A percentile compares a stretch with the other conserved stretches of the same genome.
phyloP scores from a whole-genome alignment of 1,140 invertebrate genomes.

The Lordiphosa collinella region DNA sequence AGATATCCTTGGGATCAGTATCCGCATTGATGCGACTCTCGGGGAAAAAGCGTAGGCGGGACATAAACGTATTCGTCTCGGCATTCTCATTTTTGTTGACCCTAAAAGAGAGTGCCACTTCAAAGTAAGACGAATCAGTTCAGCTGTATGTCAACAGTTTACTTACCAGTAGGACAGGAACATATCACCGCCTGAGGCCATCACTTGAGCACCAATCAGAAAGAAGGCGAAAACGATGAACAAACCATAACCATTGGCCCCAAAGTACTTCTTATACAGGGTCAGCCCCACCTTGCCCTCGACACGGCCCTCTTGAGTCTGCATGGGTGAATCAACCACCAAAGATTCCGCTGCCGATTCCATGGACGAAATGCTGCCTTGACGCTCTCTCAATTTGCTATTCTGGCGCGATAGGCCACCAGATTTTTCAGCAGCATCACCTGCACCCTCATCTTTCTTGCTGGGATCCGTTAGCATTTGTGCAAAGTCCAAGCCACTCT shows the following conservation, averaged over 20 bases:
- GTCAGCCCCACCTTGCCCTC: constrained; percentile 82
- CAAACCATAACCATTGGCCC: constrained; percentile 81
- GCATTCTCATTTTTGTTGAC: constrained; percentile 68
- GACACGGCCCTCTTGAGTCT: constrained; percentile 81
- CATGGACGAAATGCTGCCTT: constrained; percentile 80
- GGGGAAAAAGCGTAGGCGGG: constrained; percentile 39
- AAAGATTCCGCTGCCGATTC: constrained; percentile 83
- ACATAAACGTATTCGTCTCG: constrained; percentile 40
- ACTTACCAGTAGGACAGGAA: constrained; percentile 85
- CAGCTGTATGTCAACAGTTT: background rate
- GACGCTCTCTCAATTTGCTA: constrained; percentile 64
- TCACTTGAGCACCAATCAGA: constrained; percentile 82
- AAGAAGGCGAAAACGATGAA: constrained; percentile 77
- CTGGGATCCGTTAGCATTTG: constrained; percentile 82
- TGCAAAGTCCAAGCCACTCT: constrained; percentile 84
- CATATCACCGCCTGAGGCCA: constrained; percentile 85
- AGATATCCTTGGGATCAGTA: constrained; percentile 68
- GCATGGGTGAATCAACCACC: constrained; percentile 79
- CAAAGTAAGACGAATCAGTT: no score
- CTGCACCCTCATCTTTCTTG: constrained; percentile 75
- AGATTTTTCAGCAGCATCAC: constrained; percentile 36
- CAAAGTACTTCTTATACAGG: constrained; percentile 84
- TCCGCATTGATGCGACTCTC: constrained; percentile 51
- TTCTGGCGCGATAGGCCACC: constrained; percentile 52
- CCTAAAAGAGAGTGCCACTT: constrained; percentile 22